phyloP scores from a whole-genome alignment of 2,113 vertebrate species.

The Panthera tigris region DNA sequence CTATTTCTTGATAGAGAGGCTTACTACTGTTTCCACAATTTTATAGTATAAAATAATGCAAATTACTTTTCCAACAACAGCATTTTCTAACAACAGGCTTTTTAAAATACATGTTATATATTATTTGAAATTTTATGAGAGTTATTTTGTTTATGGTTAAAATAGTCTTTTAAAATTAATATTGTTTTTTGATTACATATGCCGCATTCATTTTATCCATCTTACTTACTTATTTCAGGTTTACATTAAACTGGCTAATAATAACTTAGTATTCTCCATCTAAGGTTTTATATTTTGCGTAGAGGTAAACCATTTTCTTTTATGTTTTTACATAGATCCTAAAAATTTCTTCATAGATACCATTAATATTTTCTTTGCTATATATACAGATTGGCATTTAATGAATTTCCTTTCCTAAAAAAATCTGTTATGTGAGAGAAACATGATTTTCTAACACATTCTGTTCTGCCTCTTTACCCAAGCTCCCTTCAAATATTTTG shows the following conservation, averaged over 20 bases:
- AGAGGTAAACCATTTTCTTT: not conserved
- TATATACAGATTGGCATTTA: not conserved
- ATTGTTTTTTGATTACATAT: not conserved
- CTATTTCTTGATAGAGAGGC: not conserved
- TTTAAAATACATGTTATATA: not conserved
- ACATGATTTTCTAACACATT: not conserved
- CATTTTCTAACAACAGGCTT: not conserved
- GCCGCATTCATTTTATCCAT: not conserved
- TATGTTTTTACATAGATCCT: not conserved
- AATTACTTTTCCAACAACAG: not conserved
- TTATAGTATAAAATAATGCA: not conserved
- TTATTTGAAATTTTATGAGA: conserved; percentile 14
- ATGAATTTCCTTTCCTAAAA: not conserved
- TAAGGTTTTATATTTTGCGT: conserved; percentile 43
- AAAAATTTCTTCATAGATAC: not conserved
- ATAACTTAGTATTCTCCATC: not conserved
- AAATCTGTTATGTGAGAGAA: not conserved
- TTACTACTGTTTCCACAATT: not conserved
- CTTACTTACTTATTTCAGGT: not conserved
- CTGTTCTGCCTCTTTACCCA: not conserved
- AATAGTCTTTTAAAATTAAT: not conserved
- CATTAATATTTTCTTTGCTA: not conserved
- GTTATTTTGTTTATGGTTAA: not conserved
- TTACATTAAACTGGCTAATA: not conserved
- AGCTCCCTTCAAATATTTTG: not conserved